Evolutionary conservation across 2,888 invertebrate species (phyloP).

Genomic region (Drosophila basisetae): DNA sequence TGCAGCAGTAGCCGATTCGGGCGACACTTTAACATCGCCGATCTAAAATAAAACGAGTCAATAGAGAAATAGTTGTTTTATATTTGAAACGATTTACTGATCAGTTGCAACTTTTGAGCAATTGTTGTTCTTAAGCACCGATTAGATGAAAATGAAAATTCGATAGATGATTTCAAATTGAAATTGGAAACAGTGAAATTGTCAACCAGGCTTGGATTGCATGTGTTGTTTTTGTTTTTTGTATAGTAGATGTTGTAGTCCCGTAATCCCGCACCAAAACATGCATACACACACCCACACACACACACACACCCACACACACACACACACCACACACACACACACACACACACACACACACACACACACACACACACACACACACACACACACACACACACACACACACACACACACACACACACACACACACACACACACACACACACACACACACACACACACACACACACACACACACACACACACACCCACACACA

Average conservation of each 20-base stretch:
- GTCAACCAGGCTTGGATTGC: constrained; percentile 15
- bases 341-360: too few species aligned
- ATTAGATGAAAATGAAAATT: not conserved
- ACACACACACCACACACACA: too few species aligned
- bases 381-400: too few species aligned
- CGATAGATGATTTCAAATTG: not conserved
- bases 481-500: too few species aligned
- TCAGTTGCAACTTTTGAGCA: not conserved
- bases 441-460: too few species aligned
- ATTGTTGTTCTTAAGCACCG: not conserved
- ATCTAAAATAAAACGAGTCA: not conserved
- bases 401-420: too few species aligned
- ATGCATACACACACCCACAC: not conserved
- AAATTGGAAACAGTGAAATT: not conserved
- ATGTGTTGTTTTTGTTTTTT: constrained; percentile 12
- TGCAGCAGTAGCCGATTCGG: not conserved
- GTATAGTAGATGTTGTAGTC: not conserved
- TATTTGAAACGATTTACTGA: not conserved
- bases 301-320: too few species aligned
- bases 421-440: too few species aligned
- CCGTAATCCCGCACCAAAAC: not conserved
- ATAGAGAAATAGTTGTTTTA: not conserved
- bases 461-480: too few species aligned
- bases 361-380: too few species aligned
- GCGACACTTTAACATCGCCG: not conserved